A percentile compares a stretch with the other conserved stretches of the same genome.
phyloP scores from a whole-genome alignment of 2,113 vertebrate genomes.

The Neopipo cinnamomea region DNA sequence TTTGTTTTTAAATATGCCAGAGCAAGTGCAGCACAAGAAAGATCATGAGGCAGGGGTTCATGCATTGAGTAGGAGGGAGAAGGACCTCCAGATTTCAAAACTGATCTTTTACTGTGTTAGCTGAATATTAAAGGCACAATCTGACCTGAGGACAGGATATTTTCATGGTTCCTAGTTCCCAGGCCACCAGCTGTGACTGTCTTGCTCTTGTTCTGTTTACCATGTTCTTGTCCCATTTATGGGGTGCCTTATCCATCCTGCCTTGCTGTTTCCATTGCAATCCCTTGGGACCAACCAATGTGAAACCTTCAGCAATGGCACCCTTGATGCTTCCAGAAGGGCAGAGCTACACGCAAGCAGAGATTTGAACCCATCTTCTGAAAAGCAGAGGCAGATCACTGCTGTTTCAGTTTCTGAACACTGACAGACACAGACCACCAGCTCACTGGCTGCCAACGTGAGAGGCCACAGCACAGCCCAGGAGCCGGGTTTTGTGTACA shows the following conservation, averaged over 20 bases:
- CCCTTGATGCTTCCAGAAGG: neutral
- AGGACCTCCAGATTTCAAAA: neutral
- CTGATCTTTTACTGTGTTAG: neutral
- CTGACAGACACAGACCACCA: neutral
- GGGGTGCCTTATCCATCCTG: neutral
- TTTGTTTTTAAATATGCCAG: neutral
- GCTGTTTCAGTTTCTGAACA: neutral
- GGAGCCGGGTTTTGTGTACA: neutral
- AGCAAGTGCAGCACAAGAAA: neutral
- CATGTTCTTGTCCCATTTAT: neutral
- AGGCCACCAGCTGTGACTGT: neutral
- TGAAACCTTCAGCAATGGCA: neutral
- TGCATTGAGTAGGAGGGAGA: neutral
- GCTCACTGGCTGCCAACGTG: fast-evolving
- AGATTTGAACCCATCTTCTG: neutral
- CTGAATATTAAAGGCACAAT: neutral
- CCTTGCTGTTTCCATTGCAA: neutral
- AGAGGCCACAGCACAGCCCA: neutral
- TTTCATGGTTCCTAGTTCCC: neutral
- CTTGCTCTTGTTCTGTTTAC: neutral
- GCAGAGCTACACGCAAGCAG: neutral
- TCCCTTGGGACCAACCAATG: neutral
- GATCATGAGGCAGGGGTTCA: neutral
- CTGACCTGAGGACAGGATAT: neutral
- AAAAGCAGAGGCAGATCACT: neutral